Evolutionary conservation across 2,888 invertebrate species (phyloP), one percentile per base, ranked within the genome.

Genomic region (Aradus depressus): DNA sequence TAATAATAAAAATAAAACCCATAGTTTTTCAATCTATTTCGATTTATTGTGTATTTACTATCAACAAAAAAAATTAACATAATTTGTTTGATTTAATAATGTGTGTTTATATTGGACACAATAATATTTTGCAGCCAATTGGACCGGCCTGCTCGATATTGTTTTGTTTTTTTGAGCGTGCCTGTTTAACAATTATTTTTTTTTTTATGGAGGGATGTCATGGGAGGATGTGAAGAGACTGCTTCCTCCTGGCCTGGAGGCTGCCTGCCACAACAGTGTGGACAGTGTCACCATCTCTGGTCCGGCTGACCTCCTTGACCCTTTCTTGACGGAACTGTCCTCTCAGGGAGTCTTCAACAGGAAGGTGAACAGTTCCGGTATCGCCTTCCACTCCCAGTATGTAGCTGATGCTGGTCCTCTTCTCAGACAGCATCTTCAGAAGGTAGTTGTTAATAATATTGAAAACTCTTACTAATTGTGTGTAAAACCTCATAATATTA

Each of bases 241-340:
- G 48, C 82, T 87, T 62, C 90, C 93, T 16, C 67, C 79, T 25
- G 88, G 81, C 62, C 75, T 95, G 14, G 77, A 76, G 62, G 83
- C 90, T 10, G 95, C 95, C 43, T 98, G 97, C 67, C 93, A 97
- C 72, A 98, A 98, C 71, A 82, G 92, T 53, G 75, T 72, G 56
- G 95, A 97, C 67, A 92, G 88, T 61, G 93, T 96, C 6, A 93
- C 96, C 12, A 74, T 97, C 57, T 96, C 96, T 3, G 97, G 96
- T 0, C 88, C 90, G 1, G 76, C 77, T 32, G 75, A 72, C 1
- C 75, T 79, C 1, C 73, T 91, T 6, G 71, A 75, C 32, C 74
- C 75, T 60, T 79, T 90, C 64, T 80, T 87, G 8, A 76, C 73
- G n/a, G 65, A 77, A 62, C 70, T 92, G 37, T 72, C 79, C 59